Base-by-base conservation (phyloP, 2,888 invertebrate genomes). In the Monoplex corrugatus region DNA sequence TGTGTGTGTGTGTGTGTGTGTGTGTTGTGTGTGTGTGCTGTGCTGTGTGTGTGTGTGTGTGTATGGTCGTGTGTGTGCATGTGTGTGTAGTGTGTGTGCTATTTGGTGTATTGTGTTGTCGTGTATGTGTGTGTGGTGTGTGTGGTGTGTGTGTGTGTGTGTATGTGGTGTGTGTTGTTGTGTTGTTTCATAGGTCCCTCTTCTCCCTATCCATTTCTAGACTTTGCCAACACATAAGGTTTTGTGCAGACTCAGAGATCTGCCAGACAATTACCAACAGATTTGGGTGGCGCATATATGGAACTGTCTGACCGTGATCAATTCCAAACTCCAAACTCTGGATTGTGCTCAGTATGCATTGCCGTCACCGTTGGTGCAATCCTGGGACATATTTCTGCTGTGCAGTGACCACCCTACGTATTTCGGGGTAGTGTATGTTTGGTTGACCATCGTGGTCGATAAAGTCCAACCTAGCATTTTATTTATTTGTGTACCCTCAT, bases 51-150 rank as follows among this genome's bases (percentile, higher is more conserved):
- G 23, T 78, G 38, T 35, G 38, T 28, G 38, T 78, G 38, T 78
- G 78, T 78, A 19, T 78, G 38, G 35, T 3, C 35, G 78, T 38
- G 10, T 78, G 78, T 38, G 16, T 78, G 78, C 40, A 35, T 78
- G 38, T 78, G 38, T 38, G 78, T 78, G 13, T 19, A 28, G 8
- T 19, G 68, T 2, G 8, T 28, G n/a, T 28, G 68, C n/a, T 35
- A 80, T 68, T 19, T n/a, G 8, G 50, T 50, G 50, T 50, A 16
- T 50, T 8, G 8, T 8, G 8, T 8, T 50, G 50, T 50, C 35
- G n/a, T 68, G 68, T 68, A n/a, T 68, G 68, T 68, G n/a, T 68
- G 2, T 68, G n/a, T 68, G 68, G 68, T n/a, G 28, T 68, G n/a
- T n/a, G 6, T 68, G n/a, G 13, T 68, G n/a, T 80, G 19, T 2